phyloP scores from a whole-genome alignment of 2,888 invertebrate genomes.

The Galerucella pusilla region DNA sequence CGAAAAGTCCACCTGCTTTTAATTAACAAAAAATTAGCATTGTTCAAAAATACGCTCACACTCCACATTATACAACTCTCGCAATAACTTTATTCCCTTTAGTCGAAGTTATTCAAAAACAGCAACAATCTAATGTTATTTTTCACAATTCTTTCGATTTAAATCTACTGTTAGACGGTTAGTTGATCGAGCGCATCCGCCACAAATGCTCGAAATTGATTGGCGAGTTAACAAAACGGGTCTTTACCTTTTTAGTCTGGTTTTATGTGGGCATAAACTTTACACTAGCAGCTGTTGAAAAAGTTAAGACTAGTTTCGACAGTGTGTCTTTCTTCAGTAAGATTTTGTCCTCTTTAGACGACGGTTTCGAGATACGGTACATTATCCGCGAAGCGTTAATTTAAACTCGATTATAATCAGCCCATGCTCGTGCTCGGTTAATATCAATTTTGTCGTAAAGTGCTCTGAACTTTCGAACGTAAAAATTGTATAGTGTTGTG shows the following conservation, averaged over 20 bases:
- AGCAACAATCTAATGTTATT: conserved; percentile 9
- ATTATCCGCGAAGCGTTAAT: neutral
- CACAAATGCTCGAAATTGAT: neutral
- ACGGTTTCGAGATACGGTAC: neutral
- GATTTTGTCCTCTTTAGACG: conserved; percentile 22
- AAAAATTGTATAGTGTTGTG: conserved; percentile 4
- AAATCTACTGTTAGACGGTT: neutral
- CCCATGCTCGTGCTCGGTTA: neutral
- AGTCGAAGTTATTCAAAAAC: conserved; percentile 17
- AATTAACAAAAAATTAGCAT: conserved; percentile 47
- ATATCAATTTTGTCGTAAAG: neutral
- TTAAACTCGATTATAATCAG: no score
- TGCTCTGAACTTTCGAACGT: neutral
- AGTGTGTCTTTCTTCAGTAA: conserved; percentile 26
- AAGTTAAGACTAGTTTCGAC: conserved; percentile 32
- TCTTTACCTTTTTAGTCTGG: conserved; percentile 31
- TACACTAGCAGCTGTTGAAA: conserved; percentile 32
- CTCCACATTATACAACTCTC: neutral
- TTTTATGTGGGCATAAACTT: conserved; percentile 29
- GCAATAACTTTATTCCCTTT: conserved; percentile 41
- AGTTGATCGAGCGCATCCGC: neutral
- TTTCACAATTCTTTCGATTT: neutral
- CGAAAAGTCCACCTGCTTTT: conserved; percentile 48
- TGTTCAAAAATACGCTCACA: conserved; percentile 46
- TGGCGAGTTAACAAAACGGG: conserved; percentile 25